A percentile compares a stretch with the other conserved stretches of the same genome.
These are phyloP conservation scores for Leptestheria dahalacensis DNA, from an alignment of 1,140 invertebrate genomes.

Conservation along the genomic window DNA sequence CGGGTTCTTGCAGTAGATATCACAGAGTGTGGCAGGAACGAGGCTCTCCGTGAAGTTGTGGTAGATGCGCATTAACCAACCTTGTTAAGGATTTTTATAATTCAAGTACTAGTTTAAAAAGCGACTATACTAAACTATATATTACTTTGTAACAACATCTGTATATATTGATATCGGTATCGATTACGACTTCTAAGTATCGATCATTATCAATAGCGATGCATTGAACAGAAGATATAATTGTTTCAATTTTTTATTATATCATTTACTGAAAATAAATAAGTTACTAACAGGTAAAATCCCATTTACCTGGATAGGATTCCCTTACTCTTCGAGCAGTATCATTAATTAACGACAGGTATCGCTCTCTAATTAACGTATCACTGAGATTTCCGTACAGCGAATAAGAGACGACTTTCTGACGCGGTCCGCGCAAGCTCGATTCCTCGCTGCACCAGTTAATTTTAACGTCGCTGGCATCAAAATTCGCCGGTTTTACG, in stretches of 20 bases:
- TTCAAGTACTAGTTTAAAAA: too few relatives aligned
- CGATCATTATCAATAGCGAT: background rate
- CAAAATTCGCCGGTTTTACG: too few relatives aligned
- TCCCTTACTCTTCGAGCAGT: background rate
- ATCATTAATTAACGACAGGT: background rate
- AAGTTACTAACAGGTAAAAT: too few relatives aligned
- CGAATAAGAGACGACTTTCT: background rate
- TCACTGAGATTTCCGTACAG: background rate
- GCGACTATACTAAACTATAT: too few relatives aligned
- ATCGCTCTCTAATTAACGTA: background rate
- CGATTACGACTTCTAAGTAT: too few relatives aligned
- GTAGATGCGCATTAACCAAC: slow-evolving; percentile 13
- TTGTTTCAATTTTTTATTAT: too few relatives aligned
- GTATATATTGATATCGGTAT: too few relatives aligned
- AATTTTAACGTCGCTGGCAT: background rate
- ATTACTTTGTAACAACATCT: too few relatives aligned
- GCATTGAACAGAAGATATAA: too few relatives aligned
- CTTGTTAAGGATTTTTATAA: too few relatives aligned
- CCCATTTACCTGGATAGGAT: background rate
- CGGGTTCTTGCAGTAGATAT: background rate
- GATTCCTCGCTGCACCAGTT: background rate
- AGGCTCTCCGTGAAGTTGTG: slow-evolving; percentile 1
- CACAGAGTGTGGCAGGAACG: background rate
- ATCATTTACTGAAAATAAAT: too few relatives aligned
- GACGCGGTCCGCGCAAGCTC: background rate